Base-by-base conservation (phyloP, 1,140 invertebrate species). In the Antheraea pernyi region DNA sequence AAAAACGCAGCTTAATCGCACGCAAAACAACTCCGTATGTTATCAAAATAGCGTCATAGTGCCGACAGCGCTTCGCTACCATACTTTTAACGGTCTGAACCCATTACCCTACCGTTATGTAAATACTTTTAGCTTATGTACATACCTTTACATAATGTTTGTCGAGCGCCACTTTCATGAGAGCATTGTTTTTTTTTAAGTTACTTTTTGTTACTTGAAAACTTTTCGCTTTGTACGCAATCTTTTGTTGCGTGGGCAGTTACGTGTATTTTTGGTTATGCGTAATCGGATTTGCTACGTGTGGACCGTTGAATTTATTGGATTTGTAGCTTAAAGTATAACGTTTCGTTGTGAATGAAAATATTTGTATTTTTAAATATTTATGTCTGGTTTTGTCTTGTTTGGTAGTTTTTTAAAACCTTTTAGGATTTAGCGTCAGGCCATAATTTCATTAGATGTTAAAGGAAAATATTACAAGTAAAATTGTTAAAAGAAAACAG, bases 41-140 rank as follows among this genome's bases (percentile, higher is more conserved):
- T 67, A 59, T 42, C 62, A 37, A 37, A 58, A 73, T 42, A 71
- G 71, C 74, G 66, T 74, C 79, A 77, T 75, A 73, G 69, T 60
- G 46, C 68, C 74, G 73, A 75, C 75, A 68, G 70, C 71, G 76
- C 76, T 53, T 63, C 60, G 46, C 74, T 61, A 59, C 62, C 59
- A 65, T 72, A 76, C 76, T 82, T 80, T 78, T 74, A 76, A 72
- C 78, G 71, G 70, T 73, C 75, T 83, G 69, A 74, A 81, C 77
- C 78, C 79, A 82, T 83, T 81, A 83, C 72, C 67, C 64, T 59
- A 65, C 72, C 76, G 75, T 82, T 82, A 85, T 83, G 82, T 79
- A 82, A 84, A 87, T 83, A 83, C 79, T 80, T 83, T 83, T 75
- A 79, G 75, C 76, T 64, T 72, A 71, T 70, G 71, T 74, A 70